These are phyloP conservation scores for Argopecten irradians DNA, from an alignment of 1,140 invertebrate species.

Conservation along the genomic window DNA sequence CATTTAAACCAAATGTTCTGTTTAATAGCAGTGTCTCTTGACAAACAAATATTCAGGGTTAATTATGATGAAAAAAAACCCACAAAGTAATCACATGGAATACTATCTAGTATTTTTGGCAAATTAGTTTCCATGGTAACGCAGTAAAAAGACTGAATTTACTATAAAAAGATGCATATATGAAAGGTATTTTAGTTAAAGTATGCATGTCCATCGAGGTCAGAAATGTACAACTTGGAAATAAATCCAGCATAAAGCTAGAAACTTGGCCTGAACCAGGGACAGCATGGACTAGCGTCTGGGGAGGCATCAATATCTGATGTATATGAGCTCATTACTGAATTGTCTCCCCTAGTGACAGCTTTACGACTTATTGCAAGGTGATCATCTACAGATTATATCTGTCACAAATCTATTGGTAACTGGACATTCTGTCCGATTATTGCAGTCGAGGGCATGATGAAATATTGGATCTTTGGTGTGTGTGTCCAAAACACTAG, in stretches of 20 bases:
- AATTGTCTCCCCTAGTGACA: slow-evolving; percentile 14
- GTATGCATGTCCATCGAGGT: neutral
- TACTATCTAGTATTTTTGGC: no score
- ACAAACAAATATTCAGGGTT: no score
- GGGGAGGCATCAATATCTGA: neutral
- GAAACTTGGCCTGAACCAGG: neutral
- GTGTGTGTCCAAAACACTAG: neutral
- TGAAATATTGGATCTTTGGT: neutral
- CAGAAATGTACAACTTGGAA: slow-evolving; percentile 8
- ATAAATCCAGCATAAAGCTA: neutral
- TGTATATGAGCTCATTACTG: neutral
- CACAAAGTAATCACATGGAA: no score
- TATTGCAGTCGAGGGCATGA: neutral
- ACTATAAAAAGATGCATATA: no score
- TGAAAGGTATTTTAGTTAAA: neutral
- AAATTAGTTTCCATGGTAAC: no score
- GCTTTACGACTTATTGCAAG: neutral
- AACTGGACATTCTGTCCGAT: neutral
- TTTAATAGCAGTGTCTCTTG: no score
- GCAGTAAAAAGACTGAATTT: no score
- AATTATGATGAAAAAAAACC: no score
- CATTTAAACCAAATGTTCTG: no score
- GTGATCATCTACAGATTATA: slow-evolving; percentile 14
- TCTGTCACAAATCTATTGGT: neutral
- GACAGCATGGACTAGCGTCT: neutral